Base-by-base conservation (phyloP, 1,140 invertebrate species). In the Ooceraea biroi region DNA sequence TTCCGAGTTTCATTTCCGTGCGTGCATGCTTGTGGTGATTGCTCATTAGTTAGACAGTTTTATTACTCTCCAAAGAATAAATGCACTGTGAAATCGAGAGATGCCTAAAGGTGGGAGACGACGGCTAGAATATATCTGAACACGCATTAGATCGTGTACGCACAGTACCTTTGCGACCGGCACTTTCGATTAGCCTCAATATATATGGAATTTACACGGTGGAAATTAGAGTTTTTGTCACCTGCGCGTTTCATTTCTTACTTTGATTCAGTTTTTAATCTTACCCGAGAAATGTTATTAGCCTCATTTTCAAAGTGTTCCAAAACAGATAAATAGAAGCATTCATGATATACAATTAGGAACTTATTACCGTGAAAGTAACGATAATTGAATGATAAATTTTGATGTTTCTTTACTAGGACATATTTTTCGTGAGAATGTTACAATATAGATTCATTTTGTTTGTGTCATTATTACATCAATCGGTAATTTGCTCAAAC, bases 101-200 rank as follows among this genome's bases (percentile, higher is more conserved):
- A 19, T 5, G n/a, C n/a, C 19, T 55, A 55, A 74, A 84, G 66
- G 89, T 89, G 86, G 88, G 86, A 87, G 86, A 78, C 30, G 65
- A 58, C 65, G 50, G 66, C 61, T 44, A 50, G 22, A 80, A 84
- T 90, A 90, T 90, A 90, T 87, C 80, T 88, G 85, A 85, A 80
- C 80, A 86, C 84, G 77, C 85, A 85, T 66, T 87, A 73, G 55
- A 68, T 86, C 60, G 44, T 60, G 55, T 84, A 78, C 44, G 48
- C 17, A 86, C 85, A 90, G 86, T 89, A 19, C 46, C 50, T 41
- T 41, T 50, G 30, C 57, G 36, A 80, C 1, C 76, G n/a, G 27
- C 63, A 44, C 17, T 25, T 63, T 58, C n/a, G 41, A 30, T 74
- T 17, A 66, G 17, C 7, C 11, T 10, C 17, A 12, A 2, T 25